These are phyloP conservation scores for Cremastobaeus sp. DNA, from an alignment of 2,888 invertebrate species.

Conservation along the genomic window DNA sequence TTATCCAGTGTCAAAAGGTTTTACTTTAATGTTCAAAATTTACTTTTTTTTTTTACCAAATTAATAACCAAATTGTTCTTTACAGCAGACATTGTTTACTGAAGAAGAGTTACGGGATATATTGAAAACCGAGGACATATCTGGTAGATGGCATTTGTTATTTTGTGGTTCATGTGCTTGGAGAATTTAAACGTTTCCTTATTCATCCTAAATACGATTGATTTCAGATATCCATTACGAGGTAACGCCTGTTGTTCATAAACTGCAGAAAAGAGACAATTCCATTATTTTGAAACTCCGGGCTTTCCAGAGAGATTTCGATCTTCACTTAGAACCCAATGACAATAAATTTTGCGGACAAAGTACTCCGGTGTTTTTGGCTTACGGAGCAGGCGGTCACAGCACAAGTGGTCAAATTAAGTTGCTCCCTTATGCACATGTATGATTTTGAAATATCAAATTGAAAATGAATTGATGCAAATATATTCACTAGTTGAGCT, in stretches of 20 bases:
- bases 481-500: background rate
- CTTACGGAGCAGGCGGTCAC: background rate
- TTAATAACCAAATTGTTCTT: no score
- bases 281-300: background rate
- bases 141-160: no score
- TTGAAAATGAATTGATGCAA: background rate
- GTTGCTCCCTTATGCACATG: background rate
- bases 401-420: background rate
- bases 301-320: background rate
- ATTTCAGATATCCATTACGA: no score
- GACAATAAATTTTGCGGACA: background rate
- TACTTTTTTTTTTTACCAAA: no score
- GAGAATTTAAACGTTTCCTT: no score
- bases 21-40: no score
- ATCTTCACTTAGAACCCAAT: constrained; percentile 1
- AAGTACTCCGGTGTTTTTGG: background rate
- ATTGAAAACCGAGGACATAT: no score
- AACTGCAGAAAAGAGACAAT: constrained; percentile 1
- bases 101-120: no score
- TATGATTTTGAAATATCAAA: background rate
- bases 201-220: no score
- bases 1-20: no score
- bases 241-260: background rate
- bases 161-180: no score
- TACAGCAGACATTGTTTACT: no score